phyloP scores from a whole-genome alignment of 2,888 invertebrate genomes.

The Nymphalis urticae region DNA sequence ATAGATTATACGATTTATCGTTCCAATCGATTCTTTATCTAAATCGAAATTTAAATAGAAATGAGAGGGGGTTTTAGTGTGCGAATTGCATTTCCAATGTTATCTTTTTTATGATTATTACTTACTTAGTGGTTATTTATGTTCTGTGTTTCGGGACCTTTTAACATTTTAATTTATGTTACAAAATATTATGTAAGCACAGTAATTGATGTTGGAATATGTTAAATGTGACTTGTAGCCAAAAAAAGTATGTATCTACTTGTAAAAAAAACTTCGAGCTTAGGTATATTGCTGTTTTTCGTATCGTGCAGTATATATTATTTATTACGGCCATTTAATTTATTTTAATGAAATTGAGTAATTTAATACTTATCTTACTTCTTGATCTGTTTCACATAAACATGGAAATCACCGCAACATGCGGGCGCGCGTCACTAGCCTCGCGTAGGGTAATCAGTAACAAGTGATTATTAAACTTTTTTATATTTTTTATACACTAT shows the following conservation, averaged over 20 bases:
- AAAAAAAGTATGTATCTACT: neutral
- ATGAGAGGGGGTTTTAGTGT: constrained; percentile 33
- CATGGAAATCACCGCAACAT: constrained; percentile 77
- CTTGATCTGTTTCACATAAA: constrained; percentile 48
- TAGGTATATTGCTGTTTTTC: too few relatives aligned
- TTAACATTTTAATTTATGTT: neutral
- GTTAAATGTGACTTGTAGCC: neutral
- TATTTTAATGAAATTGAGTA: neutral
- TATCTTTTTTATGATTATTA: constrained; percentile 43
- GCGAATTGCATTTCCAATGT: constrained; percentile 29
- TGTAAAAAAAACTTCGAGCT: too few relatives aligned
- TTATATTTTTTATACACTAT: neutral
- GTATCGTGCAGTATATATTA: too few relatives aligned
- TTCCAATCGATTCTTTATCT: constrained; percentile 56
- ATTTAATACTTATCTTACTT: constrained; percentile 32
- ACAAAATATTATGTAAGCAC: neutral
- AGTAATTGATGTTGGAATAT: too few relatives aligned
- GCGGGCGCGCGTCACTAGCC: constrained; percentile 56
- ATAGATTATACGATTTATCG: constrained; percentile 51
- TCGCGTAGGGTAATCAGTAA: constrained; percentile 42
- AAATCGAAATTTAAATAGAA: constrained; percentile 60
- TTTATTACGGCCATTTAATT: too few relatives aligned
- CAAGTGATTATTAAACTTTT: constrained; percentile 4
- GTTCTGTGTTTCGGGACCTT: constrained; percentile 50
- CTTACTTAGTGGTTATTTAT: constrained; percentile 56